Evolutionary conservation across 2,113 vertebrate species (phyloP), one percentile per base, ranked within the genome.

Genomic region (Camelus dromedarius): DNA sequence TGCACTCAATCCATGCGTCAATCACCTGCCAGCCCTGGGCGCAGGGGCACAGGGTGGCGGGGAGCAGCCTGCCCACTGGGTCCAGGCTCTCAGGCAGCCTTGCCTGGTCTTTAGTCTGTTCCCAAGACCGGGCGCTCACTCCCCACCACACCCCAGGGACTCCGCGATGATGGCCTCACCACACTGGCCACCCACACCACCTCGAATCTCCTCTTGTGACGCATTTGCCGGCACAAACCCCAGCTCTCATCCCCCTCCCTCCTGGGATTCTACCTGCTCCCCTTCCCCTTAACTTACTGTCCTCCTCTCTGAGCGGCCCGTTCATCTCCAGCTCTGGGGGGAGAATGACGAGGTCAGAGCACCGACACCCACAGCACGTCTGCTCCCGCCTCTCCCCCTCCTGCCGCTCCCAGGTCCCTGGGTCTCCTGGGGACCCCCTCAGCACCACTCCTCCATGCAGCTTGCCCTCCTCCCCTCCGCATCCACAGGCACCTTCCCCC

Each of bases 41-140:
- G 2, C n/a, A 42, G 3, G 32, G 15, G 8, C n/a, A 24, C 2
- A 0, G 52, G 13, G 20, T 56, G 3, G 2, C 2, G 8, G 28
- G 24, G 8, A 22, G n/a, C 58, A 6, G 8, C 30, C 14, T 58
- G 12, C 56, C n/a, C 4, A 6, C 52, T 26, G 22, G 11, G 35
- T 12, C 70, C 38, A 1, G 42, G 30, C n/a, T 58, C 60, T 11
- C 48, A 0, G 1, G 46, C 22, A 6, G 30, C 15, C 48, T 75
- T 48, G 2, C 35, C 30, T 13, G 2, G 10, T 24, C 22, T 18
- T 22, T 18, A 11, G 52, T 13, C 60, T n/a, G 75, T 50, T 24
- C n/a, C 75, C 54, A 19, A 15, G 20, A 3, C 60, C 32, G 2
- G 58, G 52, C 1, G 16, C 70, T 52, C 52, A 26, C 6, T 0